Base-by-base conservation (phyloP, 2,113 vertebrate species). In the Gadus macrocephalus region DNA sequence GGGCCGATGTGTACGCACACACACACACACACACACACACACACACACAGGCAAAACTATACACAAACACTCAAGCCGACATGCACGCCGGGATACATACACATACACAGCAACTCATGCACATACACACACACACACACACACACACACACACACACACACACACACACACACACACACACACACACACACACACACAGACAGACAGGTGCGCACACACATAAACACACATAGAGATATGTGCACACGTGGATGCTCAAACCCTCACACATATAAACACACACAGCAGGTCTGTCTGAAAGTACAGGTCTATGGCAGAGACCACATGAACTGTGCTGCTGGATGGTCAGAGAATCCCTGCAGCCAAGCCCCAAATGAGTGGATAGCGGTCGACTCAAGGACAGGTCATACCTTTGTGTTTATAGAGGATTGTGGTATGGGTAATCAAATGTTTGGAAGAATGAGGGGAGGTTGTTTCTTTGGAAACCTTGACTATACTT, bases 241-340 rank as follows among this genome's bases (percentile, higher is more conserved):
- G 15, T 16, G 14, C 62, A 63, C 62, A 63, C 20, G 9, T 7
- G 15, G 7, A 64, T 27, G 20, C 20, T 1, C 60, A 62, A 9
- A 22, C 8, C 5, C 16, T 59, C 56, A 76, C 80, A 19, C 28
- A 71, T 17, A 78, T 9, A 49, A 7, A 49, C 42, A 49, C 42
- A 49, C 42, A 49, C 9, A 49, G 42, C 56, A 38, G 67, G 56
- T 64, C 76, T 53, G 53, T 19, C 16, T 17, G 8, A 49, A 49
- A 49, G 42, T 49, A 49, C 12, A 49, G 42, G 42, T 49, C 9
- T 14, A 49, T 49, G 8, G 9, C 42, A 49, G 42, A 12, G 42
- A 49, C 42, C 42, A 49, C 42, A 49, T 14, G 42, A 14, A 0
- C 42, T 49, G 8, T 9, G 42, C 42, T 49, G 42, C 11, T 49